Base-by-base conservation (phyloP, 2,797 vertebrate genomes). In the Melanotaenia trifasciata region DNA sequence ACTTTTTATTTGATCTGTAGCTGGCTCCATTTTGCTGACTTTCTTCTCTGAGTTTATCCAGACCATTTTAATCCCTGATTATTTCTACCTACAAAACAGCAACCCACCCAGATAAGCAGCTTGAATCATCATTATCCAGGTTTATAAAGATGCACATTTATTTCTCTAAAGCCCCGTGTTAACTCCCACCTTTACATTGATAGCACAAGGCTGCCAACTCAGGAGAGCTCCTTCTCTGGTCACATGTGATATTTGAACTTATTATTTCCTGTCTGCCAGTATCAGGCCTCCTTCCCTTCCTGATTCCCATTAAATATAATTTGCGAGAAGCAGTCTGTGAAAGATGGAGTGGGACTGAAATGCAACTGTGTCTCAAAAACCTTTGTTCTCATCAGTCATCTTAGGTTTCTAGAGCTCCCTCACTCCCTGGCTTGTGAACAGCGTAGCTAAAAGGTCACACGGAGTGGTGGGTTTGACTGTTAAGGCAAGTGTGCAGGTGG, bases 41-140 rank as follows among this genome's bases (percentile, higher is more conserved):
- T 38, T 38, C 6, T 45, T 6, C 33, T 26, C 16, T 1, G 0
- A 6, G 9, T 78, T 71, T 80, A 64, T 63, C 64, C 51, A 63
- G 78, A 78, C 76, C 54, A 32, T 26, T 76, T 64, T 87, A 89
- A 93, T 91, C 90, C 80, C 82, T 81, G 85, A 90, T 88, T 90
- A 90, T 65, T 57, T 54, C 74, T 74, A 87, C 84, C 73, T 84
- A 75, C 78, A 35, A 57, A 60, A 78, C 60, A 71, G 63, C 78
- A 84, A 65, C 67, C 65, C 72, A 81, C 81, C 78, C 72, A 70
- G 64, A 71, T 58, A 73, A 86, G 59, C 74, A 74, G 81, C 84
- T 84, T 87, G 85, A 90, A 74, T 88, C 83, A 85, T 86, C 83
- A 85, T 89, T 81, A 84, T 80, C 76, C 58, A 45, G 50, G 62